Conservation (phyloP, 2,888 invertebrate species). For the Vanessa cardui region DNA sequence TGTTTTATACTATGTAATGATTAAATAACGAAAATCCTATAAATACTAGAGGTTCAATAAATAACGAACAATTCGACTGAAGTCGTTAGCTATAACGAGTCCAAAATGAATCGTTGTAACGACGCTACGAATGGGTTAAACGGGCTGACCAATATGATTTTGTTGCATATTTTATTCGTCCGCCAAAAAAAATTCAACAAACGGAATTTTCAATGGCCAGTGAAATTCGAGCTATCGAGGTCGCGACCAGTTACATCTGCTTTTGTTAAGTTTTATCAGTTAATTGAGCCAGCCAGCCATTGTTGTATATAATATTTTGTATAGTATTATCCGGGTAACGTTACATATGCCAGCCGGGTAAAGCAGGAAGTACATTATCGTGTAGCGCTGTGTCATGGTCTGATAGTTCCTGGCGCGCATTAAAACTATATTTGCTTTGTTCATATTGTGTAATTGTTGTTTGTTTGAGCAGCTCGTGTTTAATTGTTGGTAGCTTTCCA, state of each 20-base stretch:
- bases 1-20: no score
- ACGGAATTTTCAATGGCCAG: slow-evolving; percentile 11
- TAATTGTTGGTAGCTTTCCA: slow-evolving; percentile 28
- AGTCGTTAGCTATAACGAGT: background rate
- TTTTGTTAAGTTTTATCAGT: slow-evolving; percentile 22
- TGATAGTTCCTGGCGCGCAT: slow-evolving; percentile 33
- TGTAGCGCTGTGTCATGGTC: slow-evolving; percentile 32
- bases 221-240: slow-evolving; percentile 15
- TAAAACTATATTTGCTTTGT: slow-evolving; percentile 39
- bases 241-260: slow-evolving; percentile 13
- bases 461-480: slow-evolving; percentile 31
- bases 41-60: no score
- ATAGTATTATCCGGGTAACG: slow-evolving; percentile 3
- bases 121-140: slow-evolving; percentile 5
- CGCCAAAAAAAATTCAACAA: slow-evolving; percentile 1
- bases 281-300: slow-evolving; percentile 18
- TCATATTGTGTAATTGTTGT: slow-evolving; percentile 34
- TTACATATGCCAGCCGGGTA: slow-evolving; percentile 25
- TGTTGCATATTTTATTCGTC: slow-evolving; percentile 11
- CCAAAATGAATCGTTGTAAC: slow-evolving; percentile 8
- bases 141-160: slow-evolving; percentile 13
- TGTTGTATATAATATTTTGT: slow-evolving; percentile 20
- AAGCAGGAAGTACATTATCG: slow-evolving; percentile 38
- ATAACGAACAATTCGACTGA: no score
- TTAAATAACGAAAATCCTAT: no score